Evolutionary conservation across 2,888 invertebrate species (phyloP).

Genomic region (Scaptomyza reducta): DNA sequence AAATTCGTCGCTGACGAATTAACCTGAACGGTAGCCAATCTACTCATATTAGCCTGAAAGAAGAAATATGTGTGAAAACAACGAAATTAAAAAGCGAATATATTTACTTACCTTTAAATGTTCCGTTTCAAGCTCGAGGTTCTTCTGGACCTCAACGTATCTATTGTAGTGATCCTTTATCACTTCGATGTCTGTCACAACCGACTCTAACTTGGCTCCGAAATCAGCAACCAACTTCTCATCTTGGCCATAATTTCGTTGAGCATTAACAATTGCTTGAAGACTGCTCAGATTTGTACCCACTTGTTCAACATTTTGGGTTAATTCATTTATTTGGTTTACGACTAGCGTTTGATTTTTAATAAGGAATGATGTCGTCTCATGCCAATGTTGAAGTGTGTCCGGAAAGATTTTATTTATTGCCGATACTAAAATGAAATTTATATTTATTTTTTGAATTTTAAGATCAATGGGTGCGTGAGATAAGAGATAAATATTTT

Average conservation of each 20-base stretch:
- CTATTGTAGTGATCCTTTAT: slow-evolving; percentile 81
- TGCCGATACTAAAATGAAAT: slow-evolving; percentile 86
- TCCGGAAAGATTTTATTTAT: slow-evolving; percentile 89
- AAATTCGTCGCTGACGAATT: slow-evolving; percentile 64
- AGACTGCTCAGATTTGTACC: slow-evolving; percentile 84
- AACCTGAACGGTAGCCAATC: slow-evolving; percentile 49
- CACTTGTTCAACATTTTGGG: slow-evolving; percentile 86
- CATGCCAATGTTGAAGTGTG: slow-evolving; percentile 89
- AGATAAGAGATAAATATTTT: no score
- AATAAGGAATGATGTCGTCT: slow-evolving; percentile 88
- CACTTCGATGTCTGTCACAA: slow-evolving; percentile 80
- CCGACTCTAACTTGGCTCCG: slow-evolving; percentile 83
- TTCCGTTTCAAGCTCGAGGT: slow-evolving; percentile 70
- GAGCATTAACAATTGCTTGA: slow-evolving; percentile 72
- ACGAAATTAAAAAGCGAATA: not conserved
- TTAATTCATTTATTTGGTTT: slow-evolving; percentile 86
- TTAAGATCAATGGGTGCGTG: no score
- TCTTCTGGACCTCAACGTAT: slow-evolving; percentile 75
- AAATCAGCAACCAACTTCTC: slow-evolving; percentile 83
- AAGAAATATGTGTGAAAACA: not conserved
- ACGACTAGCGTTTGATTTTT: slow-evolving; percentile 88
- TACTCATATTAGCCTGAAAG: slow-evolving; percentile 72
- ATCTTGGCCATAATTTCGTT: slow-evolving; percentile 81
- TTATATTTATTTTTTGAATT: no score
- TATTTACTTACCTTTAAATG: slow-evolving; percentile 50